These are phyloP conservation scores for Diplodus puntazzo DNA, from an alignment of 2,797 vertebrate genomes.

Conservation along the genomic window DNA sequence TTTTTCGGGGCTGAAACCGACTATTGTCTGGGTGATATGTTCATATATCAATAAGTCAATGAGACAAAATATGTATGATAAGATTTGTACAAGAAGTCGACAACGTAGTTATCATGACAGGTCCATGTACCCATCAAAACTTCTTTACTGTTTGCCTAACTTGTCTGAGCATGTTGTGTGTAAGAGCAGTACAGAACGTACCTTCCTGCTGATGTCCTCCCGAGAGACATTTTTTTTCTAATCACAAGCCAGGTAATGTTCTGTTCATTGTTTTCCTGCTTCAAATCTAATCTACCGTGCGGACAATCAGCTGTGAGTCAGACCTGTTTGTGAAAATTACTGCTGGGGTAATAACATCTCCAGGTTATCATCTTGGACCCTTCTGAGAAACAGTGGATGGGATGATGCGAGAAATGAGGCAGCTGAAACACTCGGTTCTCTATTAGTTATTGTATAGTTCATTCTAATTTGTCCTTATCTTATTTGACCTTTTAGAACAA, in stretches of 20 bases:
- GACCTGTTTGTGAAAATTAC: slow-evolving; percentile 73
- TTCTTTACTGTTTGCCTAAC: slow-evolving; percentile 26
- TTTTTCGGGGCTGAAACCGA: too few species aligned
- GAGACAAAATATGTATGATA: too few species aligned
- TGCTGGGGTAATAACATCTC: slow-evolving; percentile 68
- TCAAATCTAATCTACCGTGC: slow-evolving; percentile 70
- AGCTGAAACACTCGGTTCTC: slow-evolving; percentile 25
- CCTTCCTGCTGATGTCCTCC: slow-evolving; percentile 61
- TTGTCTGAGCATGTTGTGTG: slow-evolving; percentile 26
- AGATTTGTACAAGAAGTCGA: too few species aligned
- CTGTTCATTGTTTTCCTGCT: slow-evolving; percentile 74
- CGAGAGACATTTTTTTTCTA: slow-evolving; percentile 59
- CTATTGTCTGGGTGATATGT: too few species aligned
- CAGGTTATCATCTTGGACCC: slow-evolving; percentile 57
- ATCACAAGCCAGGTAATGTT: slow-evolving; percentile 77
- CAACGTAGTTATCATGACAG: too few species aligned
- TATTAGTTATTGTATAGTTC: slow-evolving; percentile 20
- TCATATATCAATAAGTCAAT: too few species aligned
- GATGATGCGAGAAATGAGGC: slow-evolving; percentile 30
- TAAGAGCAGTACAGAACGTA: slow-evolving; percentile 60
- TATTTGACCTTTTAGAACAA: slow-evolving; percentile 13
- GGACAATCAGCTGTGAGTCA: slow-evolving; percentile 72
- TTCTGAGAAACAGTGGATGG: slow-evolving; percentile 48
- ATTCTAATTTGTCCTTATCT: slow-evolving; percentile 23
- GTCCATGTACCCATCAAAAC: background rate